phyloP scores from a whole-genome alignment of 1,140 invertebrate species.

The Campoletis sonorensis region DNA sequence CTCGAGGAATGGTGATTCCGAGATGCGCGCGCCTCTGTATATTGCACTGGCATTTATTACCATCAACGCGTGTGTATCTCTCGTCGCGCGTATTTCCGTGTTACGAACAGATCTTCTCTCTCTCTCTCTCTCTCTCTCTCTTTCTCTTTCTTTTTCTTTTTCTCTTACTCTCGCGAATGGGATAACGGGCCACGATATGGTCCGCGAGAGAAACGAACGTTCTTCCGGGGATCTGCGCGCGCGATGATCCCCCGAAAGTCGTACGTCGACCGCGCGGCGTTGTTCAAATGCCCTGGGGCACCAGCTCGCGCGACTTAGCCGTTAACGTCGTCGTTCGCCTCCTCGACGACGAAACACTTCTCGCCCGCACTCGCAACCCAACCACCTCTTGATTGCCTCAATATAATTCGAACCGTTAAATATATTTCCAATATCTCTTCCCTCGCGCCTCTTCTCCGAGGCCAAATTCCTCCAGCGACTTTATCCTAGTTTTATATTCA shows the following conservation, averaged over 20 bases:
- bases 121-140: not conserved
- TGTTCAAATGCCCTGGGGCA: not conserved
- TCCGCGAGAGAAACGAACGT: not conserved
- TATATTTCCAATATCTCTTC: no score
- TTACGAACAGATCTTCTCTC: not conserved
- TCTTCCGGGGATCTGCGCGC: not conserved
- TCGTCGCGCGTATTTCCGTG: not conserved
- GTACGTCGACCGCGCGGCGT: not conserved
- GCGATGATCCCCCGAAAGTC: not conserved
- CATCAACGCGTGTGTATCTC: not conserved
- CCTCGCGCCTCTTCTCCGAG: no score
- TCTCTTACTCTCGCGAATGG: not conserved
- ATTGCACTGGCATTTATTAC: conserved; percentile 14
- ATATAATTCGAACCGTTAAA: not conserved
- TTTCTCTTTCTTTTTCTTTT: not conserved
- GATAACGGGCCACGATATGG: conserved; percentile 12
- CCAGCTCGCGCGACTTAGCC: not conserved
- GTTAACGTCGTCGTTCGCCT: conserved; percentile 6
- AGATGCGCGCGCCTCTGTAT: not conserved
- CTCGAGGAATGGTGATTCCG: not conserved
- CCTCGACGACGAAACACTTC: no score
- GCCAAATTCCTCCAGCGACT: no score
- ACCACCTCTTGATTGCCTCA: not conserved
- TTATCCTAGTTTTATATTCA: no score
- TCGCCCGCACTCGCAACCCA: not conserved